Conservation (phyloP, 2,888 invertebrate species). For the Steinernema hermaphroditum region DNA sequence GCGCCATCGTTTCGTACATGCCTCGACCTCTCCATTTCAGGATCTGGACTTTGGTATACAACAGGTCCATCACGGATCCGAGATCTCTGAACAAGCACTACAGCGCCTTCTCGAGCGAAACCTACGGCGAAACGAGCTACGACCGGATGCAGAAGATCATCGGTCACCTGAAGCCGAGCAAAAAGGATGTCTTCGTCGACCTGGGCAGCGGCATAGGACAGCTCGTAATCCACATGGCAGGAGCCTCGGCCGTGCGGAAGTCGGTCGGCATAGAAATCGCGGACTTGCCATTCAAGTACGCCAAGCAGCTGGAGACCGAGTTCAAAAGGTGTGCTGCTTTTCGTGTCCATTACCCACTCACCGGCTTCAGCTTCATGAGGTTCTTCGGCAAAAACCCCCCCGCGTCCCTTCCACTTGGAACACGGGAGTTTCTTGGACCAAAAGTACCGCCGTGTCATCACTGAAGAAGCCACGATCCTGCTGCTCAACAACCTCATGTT, state of each 20-base stretch:
- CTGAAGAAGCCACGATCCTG: slow-evolving; percentile 76
- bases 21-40: not conserved
- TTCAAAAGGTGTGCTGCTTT: slow-evolving; percentile 53
- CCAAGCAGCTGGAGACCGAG: slow-evolving; percentile 73
- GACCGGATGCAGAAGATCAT: slow-evolving; percentile 97
- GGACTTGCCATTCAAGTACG: slow-evolving; percentile 91
- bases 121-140: slow-evolving; percentile 97
- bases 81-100: slow-evolving; percentile 97
- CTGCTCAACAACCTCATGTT: slow-evolving; percentile 99
- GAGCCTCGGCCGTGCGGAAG: slow-evolving; percentile 83
- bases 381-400: slow-evolving; percentile 98
- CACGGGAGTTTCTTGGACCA: slow-evolving; percentile 87
- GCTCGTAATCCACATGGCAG: slow-evolving; percentile 97
- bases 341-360: no score
- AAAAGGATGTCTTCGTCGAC: slow-evolving; percentile 95
- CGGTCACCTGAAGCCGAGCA: slow-evolving; percentile 86
- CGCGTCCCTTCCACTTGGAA: slow-evolving; percentile 73
- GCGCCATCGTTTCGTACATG: not conserved
- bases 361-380: slow-evolving; percentile 84
- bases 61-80: slow-evolving; percentile 87
- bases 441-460: slow-evolving; percentile 89
- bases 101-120: slow-evolving; percentile 87
- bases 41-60: slow-evolving; percentile 45
- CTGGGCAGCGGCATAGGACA: slow-evolving; percentile 96
- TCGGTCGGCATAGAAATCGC: slow-evolving; percentile 96